These are phyloP conservation scores for Apteryx owenii DNA, from an alignment of 2,113 vertebrate species.

Conservation along the genomic window DNA sequence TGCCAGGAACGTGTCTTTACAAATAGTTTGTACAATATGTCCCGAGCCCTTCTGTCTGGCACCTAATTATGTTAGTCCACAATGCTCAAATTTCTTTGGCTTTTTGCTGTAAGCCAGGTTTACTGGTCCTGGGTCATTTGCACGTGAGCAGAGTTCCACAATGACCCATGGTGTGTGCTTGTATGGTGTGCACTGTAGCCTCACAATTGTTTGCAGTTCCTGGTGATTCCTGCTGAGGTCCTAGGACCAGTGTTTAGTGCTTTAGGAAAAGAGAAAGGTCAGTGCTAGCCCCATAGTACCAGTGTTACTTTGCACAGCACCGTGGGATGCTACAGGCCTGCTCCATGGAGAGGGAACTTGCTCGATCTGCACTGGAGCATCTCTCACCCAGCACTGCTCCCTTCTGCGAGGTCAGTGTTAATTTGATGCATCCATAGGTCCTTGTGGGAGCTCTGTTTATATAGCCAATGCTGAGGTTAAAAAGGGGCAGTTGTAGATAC, in stretches of 20 bases:
- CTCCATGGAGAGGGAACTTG: not conserved
- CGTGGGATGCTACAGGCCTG: not conserved
- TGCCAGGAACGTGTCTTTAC: slow-evolving; percentile 9
- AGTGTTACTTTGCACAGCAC: not conserved
- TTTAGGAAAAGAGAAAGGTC: not conserved
- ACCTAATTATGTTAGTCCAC: not conserved
- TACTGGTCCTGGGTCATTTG: not conserved
- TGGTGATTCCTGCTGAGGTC: not conserved
- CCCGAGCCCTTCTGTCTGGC: slow-evolving; percentile 11
- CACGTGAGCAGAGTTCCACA: not conserved
- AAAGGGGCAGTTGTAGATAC: not conserved
- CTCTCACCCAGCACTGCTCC: not conserved
- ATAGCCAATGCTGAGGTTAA: not conserved
- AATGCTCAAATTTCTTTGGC: not conserved
- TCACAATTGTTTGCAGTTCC: not conserved
- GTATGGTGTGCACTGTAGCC: not conserved
- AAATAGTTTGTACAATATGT: slow-evolving; percentile 14
- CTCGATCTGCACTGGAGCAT: not conserved
- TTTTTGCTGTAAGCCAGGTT: slow-evolving; percentile 1
- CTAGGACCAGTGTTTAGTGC: not conserved
- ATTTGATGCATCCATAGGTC: not conserved
- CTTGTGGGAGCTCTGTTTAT: not conserved
- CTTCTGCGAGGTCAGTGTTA: not conserved
- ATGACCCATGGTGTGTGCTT: not conserved
- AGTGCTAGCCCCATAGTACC: not conserved